phyloP scores from a whole-genome alignment of 2,888 invertebrate species.

The Drosophila merina region DNA sequence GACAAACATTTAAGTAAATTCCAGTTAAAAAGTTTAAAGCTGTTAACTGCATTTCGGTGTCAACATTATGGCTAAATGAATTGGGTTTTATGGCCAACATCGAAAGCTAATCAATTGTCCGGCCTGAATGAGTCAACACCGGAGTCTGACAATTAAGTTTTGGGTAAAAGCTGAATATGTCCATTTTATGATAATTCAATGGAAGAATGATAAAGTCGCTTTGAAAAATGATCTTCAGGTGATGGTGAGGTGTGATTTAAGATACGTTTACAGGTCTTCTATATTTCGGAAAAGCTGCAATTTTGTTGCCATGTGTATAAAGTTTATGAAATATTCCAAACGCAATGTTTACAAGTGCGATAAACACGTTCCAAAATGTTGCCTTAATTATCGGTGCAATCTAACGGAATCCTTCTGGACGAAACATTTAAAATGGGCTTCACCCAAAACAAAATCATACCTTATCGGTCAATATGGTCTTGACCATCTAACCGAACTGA shows the following conservation, averaged over 20 bases:
- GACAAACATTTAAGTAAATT: slow-evolving; percentile 54
- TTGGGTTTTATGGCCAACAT: slow-evolving; percentile 54
- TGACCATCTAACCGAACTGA: slow-evolving; percentile 27
- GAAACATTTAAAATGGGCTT: slow-evolving; percentile 22
- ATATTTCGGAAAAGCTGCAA: not conserved
- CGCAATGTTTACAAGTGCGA: not conserved
- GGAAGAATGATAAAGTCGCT: slow-evolving; percentile 23
- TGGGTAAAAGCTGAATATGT: slow-evolving; percentile 21
- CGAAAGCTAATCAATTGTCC: slow-evolving; percentile 73
- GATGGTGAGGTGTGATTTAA: slow-evolving; percentile 12
- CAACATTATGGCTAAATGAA: slow-evolving; percentile 64
- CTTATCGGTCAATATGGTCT: slow-evolving; percentile 37
- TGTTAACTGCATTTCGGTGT: slow-evolving; percentile 71
- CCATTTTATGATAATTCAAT: slow-evolving; percentile 30
- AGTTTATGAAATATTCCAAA: not conserved
- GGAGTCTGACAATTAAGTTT: slow-evolving; percentile 29
- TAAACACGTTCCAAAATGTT: slow-evolving; percentile 2
- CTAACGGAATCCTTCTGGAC: slow-evolving; percentile 26
- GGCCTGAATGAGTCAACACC: slow-evolving; percentile 46
- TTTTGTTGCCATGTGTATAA: not conserved
- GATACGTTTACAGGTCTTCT: not conserved
- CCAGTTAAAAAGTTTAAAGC: slow-evolving; percentile 54
- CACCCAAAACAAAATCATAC: slow-evolving; percentile 34
- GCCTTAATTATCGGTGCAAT: slow-evolving; percentile 16
- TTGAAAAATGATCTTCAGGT: slow-evolving; percentile 7